Conservation (phyloP, 2,888 invertebrate species). For the Lingula anatina region DNA sequence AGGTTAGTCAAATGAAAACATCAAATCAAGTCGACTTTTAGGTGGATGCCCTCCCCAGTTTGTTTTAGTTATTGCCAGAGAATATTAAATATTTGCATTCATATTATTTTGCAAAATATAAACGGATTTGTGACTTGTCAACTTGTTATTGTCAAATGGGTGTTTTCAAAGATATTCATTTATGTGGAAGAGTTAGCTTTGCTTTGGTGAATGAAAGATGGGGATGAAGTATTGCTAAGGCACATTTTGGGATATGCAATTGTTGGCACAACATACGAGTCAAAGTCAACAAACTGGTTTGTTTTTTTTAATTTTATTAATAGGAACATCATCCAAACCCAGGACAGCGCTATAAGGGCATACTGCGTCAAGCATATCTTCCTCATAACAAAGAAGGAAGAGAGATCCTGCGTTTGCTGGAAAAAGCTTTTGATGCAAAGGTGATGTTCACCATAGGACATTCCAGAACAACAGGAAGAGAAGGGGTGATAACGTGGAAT, state of each 20-base stretch:
- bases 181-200: too few relatives aligned
- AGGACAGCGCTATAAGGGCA: constrained; percentile 25
- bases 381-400: constrained; percentile 32
- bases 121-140: constrained; percentile 3
- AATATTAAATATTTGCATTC: not conserved
- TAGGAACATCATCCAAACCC: constrained; percentile 29
- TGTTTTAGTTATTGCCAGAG: not conserved
- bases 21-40: too few relatives aligned
- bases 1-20: constrained; percentile 19
- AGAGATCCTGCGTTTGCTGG: constrained; percentile 23
- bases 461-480: constrained; percentile 30
- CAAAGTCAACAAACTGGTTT: too few relatives aligned
- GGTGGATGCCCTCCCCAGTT: not conserved
- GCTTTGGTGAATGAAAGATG: too few relatives aligned
- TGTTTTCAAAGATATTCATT: constrained; percentile 2
- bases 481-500: constrained; percentile 35
- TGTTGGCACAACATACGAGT: too few relatives aligned
- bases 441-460: constrained; percentile 36
- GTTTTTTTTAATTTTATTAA: not conserved
- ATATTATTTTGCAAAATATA: too few relatives aligned
- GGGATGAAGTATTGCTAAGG: constrained; percentile 1
- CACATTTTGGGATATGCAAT: constrained; percentile 3
- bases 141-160: constrained; percentile 2
- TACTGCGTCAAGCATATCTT: constrained; percentile 27
- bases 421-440: constrained; percentile 30